A percentile compares a stretch with the other conserved stretches of the same genome.
phyloP scores from a whole-genome alignment of 2,888 invertebrate species.

The Stenoptilia bipunctidactyla region DNA sequence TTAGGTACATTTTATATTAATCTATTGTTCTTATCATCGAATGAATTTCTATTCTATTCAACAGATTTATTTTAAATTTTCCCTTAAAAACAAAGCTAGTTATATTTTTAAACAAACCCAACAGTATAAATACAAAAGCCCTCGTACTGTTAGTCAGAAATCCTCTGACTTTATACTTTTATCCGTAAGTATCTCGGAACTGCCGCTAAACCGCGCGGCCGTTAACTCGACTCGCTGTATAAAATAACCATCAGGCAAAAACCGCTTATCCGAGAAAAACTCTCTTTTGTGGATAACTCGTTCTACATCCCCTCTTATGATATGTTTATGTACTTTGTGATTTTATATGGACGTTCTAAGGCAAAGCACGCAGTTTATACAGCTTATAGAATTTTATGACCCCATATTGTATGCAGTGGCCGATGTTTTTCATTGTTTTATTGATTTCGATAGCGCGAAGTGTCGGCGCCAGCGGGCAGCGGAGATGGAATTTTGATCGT shows the following conservation, averaged over 20 bases:
- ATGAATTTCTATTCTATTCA: too few relatives aligned
- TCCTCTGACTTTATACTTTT: too few relatives aligned
- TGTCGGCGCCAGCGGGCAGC: too few relatives aligned
- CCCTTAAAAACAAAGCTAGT: too few relatives aligned
- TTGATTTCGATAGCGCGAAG: constrained; percentile 45
- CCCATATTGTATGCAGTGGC: constrained; percentile 56
- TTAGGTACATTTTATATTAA: too few relatives aligned
- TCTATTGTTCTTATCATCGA: too few relatives aligned
- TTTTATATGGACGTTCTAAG: constrained; percentile 69
- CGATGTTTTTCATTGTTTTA: constrained; percentile 63
- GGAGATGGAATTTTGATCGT: too few relatives aligned
- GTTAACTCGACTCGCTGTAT: constrained; percentile 63
- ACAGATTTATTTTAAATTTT: too few relatives aligned
- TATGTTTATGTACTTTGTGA: constrained; percentile 71
- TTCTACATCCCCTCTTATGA: constrained; percentile 63
- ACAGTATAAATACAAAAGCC: too few relatives aligned
- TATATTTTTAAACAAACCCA: too few relatives aligned
- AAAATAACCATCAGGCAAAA: constrained; percentile 67
- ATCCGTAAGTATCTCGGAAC: too few relatives aligned
- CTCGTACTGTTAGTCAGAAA: too few relatives aligned
- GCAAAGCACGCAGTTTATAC: constrained; percentile 68
- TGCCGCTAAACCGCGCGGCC: constrained; percentile 18
- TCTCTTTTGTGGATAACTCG: constrained; percentile 63
- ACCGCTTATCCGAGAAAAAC: constrained; percentile 61
- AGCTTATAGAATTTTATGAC: constrained; percentile 69